Percentiles rank a stretch among this genome's conserved stretches.
These are phyloP conservation scores for Bilobella aurantiaca DNA, from an alignment of 1,140 invertebrate genomes.

Conservation along the genomic window DNA sequence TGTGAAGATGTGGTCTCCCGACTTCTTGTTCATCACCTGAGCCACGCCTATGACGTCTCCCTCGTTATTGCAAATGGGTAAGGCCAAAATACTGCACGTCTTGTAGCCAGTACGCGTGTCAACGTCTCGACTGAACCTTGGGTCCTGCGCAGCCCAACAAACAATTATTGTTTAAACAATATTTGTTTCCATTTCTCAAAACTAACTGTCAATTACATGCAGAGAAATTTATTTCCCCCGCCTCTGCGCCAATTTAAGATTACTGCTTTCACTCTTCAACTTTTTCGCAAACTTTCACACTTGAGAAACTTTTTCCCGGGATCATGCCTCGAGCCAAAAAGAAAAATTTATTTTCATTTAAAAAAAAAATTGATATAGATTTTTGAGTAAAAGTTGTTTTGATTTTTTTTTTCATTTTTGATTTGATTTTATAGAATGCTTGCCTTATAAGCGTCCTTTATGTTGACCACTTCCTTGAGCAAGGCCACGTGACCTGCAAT, in stretches of 20 bases:
- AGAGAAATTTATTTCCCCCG: too few relatives aligned
- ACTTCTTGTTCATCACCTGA: slow-evolving; percentile 93
- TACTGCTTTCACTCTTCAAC: too few relatives aligned
- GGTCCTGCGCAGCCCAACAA: slow-evolving; percentile 47
- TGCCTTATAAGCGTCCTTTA: slow-evolving; percentile 77
- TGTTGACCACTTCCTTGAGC: slow-evolving; percentile 77
- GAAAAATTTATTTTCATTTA: too few relatives aligned
- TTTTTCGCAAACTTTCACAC: too few relatives aligned
- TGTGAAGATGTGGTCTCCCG: slow-evolving; percentile 74
- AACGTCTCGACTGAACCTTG: slow-evolving; percentile 79
- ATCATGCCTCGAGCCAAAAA: background rate
- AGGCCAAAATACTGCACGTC: slow-evolving; percentile 78
- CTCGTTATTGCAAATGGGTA: slow-evolving; percentile 92
- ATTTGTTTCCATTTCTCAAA: too few relatives aligned
- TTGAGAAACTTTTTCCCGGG: too few relatives aligned
- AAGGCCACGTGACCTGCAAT: slow-evolving; percentile 80
- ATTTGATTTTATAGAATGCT: slow-evolving; percentile 15
- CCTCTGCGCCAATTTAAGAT: too few relatives aligned
- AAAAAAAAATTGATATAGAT: too few relatives aligned
- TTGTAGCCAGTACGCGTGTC: slow-evolving; percentile 85
- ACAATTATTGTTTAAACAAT: background rate
- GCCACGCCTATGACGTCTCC: slow-evolving; percentile 93
- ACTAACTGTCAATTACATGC: too few relatives aligned
- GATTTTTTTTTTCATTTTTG: too few relatives aligned
- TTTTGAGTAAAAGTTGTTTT: too few relatives aligned